Evolutionary conservation across 2,888 invertebrate species (phyloP).

Genomic region (Coecobrya sp.): DNA sequence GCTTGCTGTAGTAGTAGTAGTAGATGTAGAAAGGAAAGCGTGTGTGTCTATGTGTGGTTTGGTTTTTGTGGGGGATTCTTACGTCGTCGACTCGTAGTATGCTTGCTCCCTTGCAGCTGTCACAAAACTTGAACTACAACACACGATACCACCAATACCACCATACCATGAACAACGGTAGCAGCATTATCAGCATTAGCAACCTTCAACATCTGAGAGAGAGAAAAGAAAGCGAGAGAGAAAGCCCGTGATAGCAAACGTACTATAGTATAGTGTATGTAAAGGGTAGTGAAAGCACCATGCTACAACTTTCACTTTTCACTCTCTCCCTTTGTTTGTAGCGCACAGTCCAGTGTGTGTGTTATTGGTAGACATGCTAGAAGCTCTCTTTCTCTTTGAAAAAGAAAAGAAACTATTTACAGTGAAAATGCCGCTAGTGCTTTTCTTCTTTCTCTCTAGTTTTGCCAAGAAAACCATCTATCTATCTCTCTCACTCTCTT

Average conservation of each 20-base stretch:
- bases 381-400: neutral
- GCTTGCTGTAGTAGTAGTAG: neutral
- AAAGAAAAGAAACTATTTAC: slow-evolving; percentile 35
- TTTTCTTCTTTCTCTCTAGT: neutral
- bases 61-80: slow-evolving; percentile 35
- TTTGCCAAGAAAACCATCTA: neutral
- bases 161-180: neutral
- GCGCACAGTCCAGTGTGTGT: neutral
- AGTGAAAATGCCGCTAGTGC: slow-evolving; percentile 45
- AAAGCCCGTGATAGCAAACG: neutral
- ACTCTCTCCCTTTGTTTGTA: neutral
- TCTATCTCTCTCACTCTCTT: neutral
- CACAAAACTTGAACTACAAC: slow-evolving; percentile 57
- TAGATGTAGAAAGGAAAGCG: neutral
- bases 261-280: neutral
- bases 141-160: slow-evolving; percentile 16
- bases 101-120: slow-evolving; percentile 69
- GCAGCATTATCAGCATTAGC: slow-evolving; percentile 4
- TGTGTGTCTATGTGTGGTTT: slow-evolving; percentile 33
- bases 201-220: slow-evolving; percentile 11
- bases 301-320: neutral
- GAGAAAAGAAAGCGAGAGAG: neutral
- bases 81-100: neutral
- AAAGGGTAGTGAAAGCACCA: neutral
- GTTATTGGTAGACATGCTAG: neutral